These are phyloP conservation scores for Agrotis ipsilon DNA, from an alignment of 2,888 invertebrate species.

Conservation along the genomic window DNA sequence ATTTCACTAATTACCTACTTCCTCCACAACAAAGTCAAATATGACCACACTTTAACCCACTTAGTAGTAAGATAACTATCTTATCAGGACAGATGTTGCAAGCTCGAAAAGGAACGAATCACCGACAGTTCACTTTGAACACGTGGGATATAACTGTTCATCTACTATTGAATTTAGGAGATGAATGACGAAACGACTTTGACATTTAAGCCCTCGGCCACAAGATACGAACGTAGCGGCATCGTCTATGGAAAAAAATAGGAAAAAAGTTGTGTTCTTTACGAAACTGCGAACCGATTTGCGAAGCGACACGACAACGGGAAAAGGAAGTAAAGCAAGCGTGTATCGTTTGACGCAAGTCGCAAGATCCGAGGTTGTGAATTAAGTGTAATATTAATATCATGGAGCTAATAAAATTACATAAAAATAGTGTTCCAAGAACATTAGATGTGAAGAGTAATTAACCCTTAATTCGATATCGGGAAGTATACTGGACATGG, in stretches of 20 bases:
- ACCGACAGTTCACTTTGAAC: constrained; percentile 77
- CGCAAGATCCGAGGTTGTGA: no score
- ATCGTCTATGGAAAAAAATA: not conserved
- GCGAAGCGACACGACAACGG: no score
- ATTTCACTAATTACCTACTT: constrained; percentile 50
- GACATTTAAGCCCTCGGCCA: constrained; percentile 49
- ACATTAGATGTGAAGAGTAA: not conserved
- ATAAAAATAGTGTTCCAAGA: not conserved
- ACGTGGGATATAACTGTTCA: constrained; percentile 74
- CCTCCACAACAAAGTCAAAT: constrained; percentile 41
- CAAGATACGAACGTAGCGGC: not conserved
- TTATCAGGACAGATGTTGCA: constrained; percentile 64
- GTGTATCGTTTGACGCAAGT: no score
- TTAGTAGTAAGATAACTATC: constrained; percentile 59
- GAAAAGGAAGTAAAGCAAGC: no score
- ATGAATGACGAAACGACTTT: constrained; percentile 71
- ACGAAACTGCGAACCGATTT: no score
- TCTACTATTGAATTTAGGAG: constrained; percentile 72
- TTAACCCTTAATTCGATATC: no score
- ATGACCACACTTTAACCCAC: constrained; percentile 58
- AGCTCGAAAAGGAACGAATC: constrained; percentile 71
- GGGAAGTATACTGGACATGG: no score
- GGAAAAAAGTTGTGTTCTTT: not conserved
- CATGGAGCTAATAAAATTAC: no score
- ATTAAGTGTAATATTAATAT: no score